Evolutionary conservation across 2,888 invertebrate species (phyloP).

Genomic region (Leptopilina drosophilae): DNA sequence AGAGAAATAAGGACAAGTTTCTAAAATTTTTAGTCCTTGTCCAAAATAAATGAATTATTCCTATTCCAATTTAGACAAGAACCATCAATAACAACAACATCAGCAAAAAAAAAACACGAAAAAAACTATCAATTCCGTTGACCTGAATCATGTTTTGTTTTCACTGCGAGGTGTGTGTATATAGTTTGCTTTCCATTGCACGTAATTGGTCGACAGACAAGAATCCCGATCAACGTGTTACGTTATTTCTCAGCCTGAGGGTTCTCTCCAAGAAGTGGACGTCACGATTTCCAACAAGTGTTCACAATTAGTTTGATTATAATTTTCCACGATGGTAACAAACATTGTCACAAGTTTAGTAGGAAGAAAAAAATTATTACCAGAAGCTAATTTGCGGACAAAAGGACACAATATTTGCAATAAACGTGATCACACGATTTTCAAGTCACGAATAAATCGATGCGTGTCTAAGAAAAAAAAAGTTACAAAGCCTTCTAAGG

Average conservation of each 20-base stretch:
- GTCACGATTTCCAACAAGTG: conserved; percentile 30
- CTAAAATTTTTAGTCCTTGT: not conserved
- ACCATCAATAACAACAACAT: too few relatives aligned
- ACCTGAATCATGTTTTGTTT: conserved; percentile 33
- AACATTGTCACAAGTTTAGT: conserved; percentile 9
- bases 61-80: not conserved
- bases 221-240: conserved; percentile 33
- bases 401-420: not conserved
- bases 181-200: conserved; percentile 38
- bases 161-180: conserved; percentile 14
- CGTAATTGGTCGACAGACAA: conserved; percentile 25
- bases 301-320: conserved; percentile 28
- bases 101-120: not conserved
- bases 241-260: conserved; percentile 15
- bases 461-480: conserved; percentile 13
- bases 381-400: conserved; percentile 35
- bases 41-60: not conserved
- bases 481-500: not conserved
- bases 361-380: too few relatives aligned
- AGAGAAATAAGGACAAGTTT: too few relatives aligned
- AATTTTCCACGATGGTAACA: conserved; percentile 13
- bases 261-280: conserved; percentile 1
- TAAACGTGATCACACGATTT: not conserved
- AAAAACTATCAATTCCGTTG: conserved; percentile 18
- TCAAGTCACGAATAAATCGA: conserved; percentile 13